Conservation (phyloP, 2,888 invertebrate genomes). For the Oscheius myriophilus region DNA sequence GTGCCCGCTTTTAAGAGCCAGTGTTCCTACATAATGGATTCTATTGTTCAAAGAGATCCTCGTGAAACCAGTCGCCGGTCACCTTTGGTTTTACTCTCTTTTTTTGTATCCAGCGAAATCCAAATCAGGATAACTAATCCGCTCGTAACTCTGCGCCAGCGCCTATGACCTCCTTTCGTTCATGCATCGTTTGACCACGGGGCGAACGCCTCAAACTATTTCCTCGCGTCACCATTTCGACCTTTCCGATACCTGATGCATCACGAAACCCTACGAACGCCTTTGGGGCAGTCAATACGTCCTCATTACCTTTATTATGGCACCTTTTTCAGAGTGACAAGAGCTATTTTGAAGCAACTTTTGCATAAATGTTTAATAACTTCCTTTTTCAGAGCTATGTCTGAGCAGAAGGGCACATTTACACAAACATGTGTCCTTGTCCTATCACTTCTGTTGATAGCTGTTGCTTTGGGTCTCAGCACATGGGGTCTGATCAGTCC, state of each 20-base stretch:
- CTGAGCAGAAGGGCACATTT: constrained; percentile 15
- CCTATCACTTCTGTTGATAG: constrained; percentile 50
- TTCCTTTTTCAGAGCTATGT: constrained; percentile 3
- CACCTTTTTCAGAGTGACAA: too few species aligned
- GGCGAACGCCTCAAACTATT: too few species aligned
- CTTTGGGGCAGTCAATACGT: too few species aligned
- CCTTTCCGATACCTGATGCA: too few species aligned
- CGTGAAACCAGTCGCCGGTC: background rate
- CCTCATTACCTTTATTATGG: too few species aligned
- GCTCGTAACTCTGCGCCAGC: constrained; percentile 11
- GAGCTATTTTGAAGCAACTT: constrained; percentile 4
- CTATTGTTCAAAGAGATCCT: background rate
- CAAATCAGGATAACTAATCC: constrained; percentile 21
- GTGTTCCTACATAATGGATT: constrained; percentile 24
- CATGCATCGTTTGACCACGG: background rate
- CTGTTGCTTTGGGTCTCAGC: constrained; percentile 61
- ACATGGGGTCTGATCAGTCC: constrained; percentile 66
- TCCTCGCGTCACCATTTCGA: too few species aligned
- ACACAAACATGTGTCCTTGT: constrained; percentile 26
- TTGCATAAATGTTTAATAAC: too few species aligned
- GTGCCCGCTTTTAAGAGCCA: constrained; percentile 16
- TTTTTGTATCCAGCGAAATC: constrained; percentile 5
- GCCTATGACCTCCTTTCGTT: constrained; percentile 22
- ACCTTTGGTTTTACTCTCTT: background rate
- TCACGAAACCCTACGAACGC: too few species aligned